Base-by-base conservation (phyloP, 2,888 invertebrate species). In the Lumbricus terrestris region DNA sequence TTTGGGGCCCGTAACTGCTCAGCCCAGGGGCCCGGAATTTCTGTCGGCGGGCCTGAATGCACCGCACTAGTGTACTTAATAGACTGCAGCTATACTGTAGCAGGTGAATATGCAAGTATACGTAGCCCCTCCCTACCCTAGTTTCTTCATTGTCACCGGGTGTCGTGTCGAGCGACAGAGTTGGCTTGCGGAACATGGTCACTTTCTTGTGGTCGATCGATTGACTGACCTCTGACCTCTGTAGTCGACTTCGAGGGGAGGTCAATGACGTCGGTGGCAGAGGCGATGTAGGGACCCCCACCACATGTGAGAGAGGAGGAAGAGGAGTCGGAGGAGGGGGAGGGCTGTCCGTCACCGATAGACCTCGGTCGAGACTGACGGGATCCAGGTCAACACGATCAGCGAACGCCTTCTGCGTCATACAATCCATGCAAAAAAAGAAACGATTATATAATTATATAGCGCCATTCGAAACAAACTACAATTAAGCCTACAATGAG, bases 141-240 rank as follows among this genome's bases (percentile, higher is more conserved):
- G 85, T 85, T 85, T 85, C 85, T 29, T 85, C 85, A 33, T 16
- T 85, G 34, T 85, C 85, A 11, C 85, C 85, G 16, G 37, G 35
- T 37, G 85, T 82, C 34, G 82, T 85, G 34, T 85, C 85, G 11
- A 85, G 29, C 35, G 85, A 85, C 34, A 85, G 85, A 1, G 85
- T 85, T 85, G 85, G 37, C 35, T 85, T 85, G 20, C 37, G 85
- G 37, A 85, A 85, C 34, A 35, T 85, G 16, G 85, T 5, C 35
- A n/a, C 29, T 5, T 69, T 29, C 69, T 69, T 69, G 29, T 85
- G 85, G n/a, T 85, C 85, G 37, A 35, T 85, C 35, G 85, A 85
- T 18, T 69, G 69, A n/a, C n/a, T 69, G 69, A 69, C 69, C 69
- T 85, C 85, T 34, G 85, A 6, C 85, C 85, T 85, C 85, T 85